Evolutionary conservation across 2,113 vertebrate species (phyloP).

Genomic region (Carollia perspicillata): DNA sequence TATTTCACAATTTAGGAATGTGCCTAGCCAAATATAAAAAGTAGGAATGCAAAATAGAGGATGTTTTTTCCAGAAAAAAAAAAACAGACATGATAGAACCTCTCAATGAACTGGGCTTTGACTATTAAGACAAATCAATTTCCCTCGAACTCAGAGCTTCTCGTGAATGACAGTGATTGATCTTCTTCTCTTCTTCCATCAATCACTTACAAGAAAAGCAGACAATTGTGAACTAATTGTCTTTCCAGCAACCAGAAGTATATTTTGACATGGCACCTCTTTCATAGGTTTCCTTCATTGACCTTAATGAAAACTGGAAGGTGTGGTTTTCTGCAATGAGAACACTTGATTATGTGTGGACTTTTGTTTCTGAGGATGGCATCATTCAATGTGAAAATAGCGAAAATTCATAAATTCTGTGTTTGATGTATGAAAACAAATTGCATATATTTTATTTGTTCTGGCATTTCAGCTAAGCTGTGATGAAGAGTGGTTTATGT

Average conservation of each 20-base stretch:
- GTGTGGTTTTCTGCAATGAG: neutral
- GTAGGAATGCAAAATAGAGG: neutral
- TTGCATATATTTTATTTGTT: neutral
- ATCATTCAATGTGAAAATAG: neutral
- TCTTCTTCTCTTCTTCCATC: neutral
- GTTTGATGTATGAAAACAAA: neutral
- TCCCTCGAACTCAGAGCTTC: neutral
- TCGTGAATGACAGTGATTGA: neutral
- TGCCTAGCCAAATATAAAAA: slow-evolving; percentile 13
- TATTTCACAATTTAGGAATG: neutral
- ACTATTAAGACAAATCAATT: neutral
- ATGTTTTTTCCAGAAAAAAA: neutral
- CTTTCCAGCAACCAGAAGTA: neutral
- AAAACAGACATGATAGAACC: neutral
- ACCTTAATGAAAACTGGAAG: neutral
- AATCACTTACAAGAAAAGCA: neutral
- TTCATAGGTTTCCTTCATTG: neutral
- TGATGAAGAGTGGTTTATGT: neutral
- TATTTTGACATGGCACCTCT: neutral
- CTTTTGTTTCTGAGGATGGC: neutral
- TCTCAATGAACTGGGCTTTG: neutral
- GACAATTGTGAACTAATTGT: neutral
- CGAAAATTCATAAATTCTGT: neutral
- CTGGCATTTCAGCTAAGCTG: neutral
- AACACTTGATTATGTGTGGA: neutral